A percentile compares a stretch with the other conserved stretches of the same genome.
Evolutionary conservation across 2,888 invertebrate species (phyloP).

Genomic region (Epistrophe grossulariae): DNA sequence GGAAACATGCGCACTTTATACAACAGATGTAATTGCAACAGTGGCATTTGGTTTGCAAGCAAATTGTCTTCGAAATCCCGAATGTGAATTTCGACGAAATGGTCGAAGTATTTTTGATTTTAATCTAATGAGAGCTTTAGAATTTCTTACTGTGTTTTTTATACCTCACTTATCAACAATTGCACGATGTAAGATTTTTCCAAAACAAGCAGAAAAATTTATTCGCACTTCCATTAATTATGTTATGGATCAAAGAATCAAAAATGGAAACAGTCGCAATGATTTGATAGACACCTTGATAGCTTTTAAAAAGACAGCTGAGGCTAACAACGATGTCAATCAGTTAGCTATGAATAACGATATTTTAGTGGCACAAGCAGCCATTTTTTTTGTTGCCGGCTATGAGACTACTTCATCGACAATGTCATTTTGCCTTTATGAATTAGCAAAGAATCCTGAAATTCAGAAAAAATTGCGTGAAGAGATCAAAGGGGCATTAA

Average conservation of each 20-base stretch:
- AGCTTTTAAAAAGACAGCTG: conserved; percentile 79
- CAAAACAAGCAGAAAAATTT: conserved; percentile 78
- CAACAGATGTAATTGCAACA: conserved; percentile 78
- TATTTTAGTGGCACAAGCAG: conserved; percentile 81
- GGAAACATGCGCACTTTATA: conserved; percentile 76
- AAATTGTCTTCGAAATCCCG: conserved; percentile 77
- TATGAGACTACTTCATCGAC: conserved; percentile 83
- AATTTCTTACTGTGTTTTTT: conserved; percentile 77
- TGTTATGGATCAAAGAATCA: conserved; percentile 79
- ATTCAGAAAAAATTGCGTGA: conserved; percentile 82
- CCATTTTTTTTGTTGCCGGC: conserved; percentile 81
- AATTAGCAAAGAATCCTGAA: conserved; percentile 82
- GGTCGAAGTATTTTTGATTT: conserved; percentile 76
- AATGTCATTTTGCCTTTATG: conserved; percentile 83
- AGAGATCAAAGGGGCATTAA: conserved; percentile 83
- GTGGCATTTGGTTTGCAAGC: conserved; percentile 78
- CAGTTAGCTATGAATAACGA: conserved; percentile 76
- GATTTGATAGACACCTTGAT: conserved; percentile 84
- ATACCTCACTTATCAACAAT: conserved; percentile 74
- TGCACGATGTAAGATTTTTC: conserved; percentile 75
- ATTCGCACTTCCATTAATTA: conserved; percentile 80
- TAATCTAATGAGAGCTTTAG: conserved; percentile 65
- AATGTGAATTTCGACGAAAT: conserved; percentile 77
- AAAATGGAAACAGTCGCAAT: conserved; percentile 79
- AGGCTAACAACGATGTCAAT: conserved; percentile 33